phyloP scores from a whole-genome alignment of 1,140 invertebrate species.

The Megalonaias nervosa region DNA sequence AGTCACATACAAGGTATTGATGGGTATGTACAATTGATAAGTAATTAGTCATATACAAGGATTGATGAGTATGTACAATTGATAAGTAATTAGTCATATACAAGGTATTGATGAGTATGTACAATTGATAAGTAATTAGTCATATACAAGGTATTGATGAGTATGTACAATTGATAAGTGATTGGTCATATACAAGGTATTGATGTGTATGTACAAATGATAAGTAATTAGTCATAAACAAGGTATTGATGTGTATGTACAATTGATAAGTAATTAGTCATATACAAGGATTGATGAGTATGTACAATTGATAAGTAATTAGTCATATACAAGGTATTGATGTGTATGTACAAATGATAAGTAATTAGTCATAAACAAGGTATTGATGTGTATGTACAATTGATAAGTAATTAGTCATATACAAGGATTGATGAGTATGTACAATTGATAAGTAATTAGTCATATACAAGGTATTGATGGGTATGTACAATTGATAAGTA shows the following conservation, averaged over 20 bases:
- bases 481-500: slow-evolving; percentile 41
- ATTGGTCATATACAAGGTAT: not conserved
- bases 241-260: not conserved
- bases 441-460: not conserved
- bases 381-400: slow-evolving; percentile 55
- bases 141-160: not conserved
- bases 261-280: not conserved
- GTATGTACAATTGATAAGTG: not conserved
- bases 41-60: not conserved
- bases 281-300: not conserved
- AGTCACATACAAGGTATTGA: not conserved
- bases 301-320: not conserved
- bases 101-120: not conserved
- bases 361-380: not conserved
- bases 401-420: too few relatives aligned
- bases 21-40: not conserved
- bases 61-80: not conserved
- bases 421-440: slow-evolving; percentile 57
- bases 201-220: not conserved
- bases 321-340: slow-evolving; percentile 45
- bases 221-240: not conserved
- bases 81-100: not conserved
- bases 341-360: slow-evolving; percentile 48
- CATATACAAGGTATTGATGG: slow-evolving; percentile 43
- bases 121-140: not conserved